phyloP scores from a whole-genome alignment of 1,140 invertebrate species.

The Berghia stephanieae region DNA sequence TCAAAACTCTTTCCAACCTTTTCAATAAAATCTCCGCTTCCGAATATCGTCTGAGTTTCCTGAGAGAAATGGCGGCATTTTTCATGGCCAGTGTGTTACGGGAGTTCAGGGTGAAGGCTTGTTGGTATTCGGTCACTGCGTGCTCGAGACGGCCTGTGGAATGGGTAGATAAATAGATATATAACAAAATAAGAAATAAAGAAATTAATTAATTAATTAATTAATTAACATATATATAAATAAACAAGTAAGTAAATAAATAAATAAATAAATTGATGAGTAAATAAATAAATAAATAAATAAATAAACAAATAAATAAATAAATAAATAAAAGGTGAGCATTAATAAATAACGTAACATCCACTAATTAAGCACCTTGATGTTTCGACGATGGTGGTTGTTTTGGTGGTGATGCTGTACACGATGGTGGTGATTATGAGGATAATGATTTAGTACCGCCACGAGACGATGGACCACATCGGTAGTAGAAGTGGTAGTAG shows the following conservation, averaged over 20 bases:
- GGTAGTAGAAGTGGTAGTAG: no score
- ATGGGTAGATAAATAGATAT: not conserved
- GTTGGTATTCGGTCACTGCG: conserved; percentile 60
- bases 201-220: not conserved
- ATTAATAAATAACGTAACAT: not conserved
- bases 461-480: no score
- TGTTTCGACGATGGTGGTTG: no score
- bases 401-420: no score
- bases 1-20: conserved; percentile 31
- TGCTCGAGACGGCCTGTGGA: conserved; percentile 53
- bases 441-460: no score
- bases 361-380: not conserved
- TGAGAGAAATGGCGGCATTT: conserved; percentile 43
- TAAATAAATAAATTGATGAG: no score
- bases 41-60: conserved; percentile 29
- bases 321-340: not conserved
- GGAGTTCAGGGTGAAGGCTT: conserved; percentile 56
- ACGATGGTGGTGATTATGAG: no score
- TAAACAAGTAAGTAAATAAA: no score
- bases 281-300: no score
- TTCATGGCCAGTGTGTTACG: conserved; percentile 59
- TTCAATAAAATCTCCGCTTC: conserved; percentile 45
- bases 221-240: not conserved
- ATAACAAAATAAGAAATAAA: no score
- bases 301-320: no score